Evolutionary conservation across 2,888 invertebrate genomes (phyloP).

Genomic region (Chloroclystis v-ata): DNA sequence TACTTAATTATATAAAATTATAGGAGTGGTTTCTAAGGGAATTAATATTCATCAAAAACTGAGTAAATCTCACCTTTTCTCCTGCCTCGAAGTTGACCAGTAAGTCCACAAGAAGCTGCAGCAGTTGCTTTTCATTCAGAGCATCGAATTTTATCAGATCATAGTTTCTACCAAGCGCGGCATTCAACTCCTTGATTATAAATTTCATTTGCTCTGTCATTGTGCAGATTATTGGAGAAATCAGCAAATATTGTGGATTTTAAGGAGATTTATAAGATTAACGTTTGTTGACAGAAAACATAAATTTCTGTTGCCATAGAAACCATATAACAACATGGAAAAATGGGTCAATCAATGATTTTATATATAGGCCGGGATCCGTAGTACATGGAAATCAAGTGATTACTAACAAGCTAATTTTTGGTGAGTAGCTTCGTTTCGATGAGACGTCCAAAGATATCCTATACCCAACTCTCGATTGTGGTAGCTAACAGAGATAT

Average conservation of each 20-base stretch:
- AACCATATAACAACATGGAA: too few species aligned
- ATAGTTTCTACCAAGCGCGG: conserved; percentile 83
- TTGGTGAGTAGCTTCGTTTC: too few species aligned
- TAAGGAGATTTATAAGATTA: neutral
- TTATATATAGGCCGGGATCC: too few species aligned
- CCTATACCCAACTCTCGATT: too few species aligned
- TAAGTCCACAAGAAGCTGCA: conserved; percentile 88
- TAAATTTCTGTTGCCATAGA: too few species aligned
- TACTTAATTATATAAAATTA: too few species aligned
- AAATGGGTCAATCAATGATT: too few species aligned
- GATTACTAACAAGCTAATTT: too few species aligned
- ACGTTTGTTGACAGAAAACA: conserved; percentile 7
- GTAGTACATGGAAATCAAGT: too few species aligned
- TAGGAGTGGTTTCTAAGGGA: neutral
- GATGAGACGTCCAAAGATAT: too few species aligned
- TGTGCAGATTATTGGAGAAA: conserved; percentile 12
- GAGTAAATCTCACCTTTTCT: conserved; percentile 72
- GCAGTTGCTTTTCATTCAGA: conserved; percentile 83
- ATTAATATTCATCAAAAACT: neutral
- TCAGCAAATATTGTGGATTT: neutral
- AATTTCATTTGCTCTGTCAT: conserved; percentile 84
- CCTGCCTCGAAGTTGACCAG: conserved; percentile 83
- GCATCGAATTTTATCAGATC: conserved; percentile 92
- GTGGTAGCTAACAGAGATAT: too few species aligned
- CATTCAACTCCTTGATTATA: conserved; percentile 85